These are phyloP conservation scores for Epinotia brunnichana DNA, from an alignment of 2,888 invertebrate genomes.

Conservation along the genomic window DNA sequence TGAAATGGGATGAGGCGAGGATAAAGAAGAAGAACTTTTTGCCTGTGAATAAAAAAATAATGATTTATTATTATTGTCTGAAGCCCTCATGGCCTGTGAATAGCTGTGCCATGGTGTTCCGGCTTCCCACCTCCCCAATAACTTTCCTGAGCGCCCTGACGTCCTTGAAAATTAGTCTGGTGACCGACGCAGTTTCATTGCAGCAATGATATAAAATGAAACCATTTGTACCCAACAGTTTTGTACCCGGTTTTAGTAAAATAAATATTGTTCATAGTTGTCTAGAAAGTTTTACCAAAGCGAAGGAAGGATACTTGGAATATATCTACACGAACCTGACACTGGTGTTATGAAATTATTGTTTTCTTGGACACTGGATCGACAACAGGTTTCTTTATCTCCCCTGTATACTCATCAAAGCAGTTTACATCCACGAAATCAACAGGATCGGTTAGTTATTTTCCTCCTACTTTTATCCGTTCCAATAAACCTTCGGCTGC, in stretches of 20 bases:
- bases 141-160: too few relatives aligned
- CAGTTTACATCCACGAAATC: slow-evolving; percentile 47
- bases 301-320: slow-evolving; percentile 10
- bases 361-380: slow-evolving; percentile 66
- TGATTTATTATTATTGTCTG: too few relatives aligned
- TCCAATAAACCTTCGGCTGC: slow-evolving; percentile 63
- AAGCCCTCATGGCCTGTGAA: too few relatives aligned
- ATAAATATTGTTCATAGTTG: neutral
- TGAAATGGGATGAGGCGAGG: too few relatives aligned
- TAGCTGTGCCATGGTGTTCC: too few relatives aligned
- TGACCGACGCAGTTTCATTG: too few relatives aligned
- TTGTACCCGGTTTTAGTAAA: neutral
- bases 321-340: slow-evolving; percentile 58
- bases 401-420: slow-evolving; percentile 45
- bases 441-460: slow-evolving; percentile 33
- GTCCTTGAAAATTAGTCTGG: too few relatives aligned
- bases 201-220: neutral
- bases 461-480: slow-evolving; percentile 52
- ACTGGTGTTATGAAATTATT: slow-evolving; percentile 65
- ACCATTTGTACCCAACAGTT: too few relatives aligned
- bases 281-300: neutral
- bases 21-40: too few relatives aligned
- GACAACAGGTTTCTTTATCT: slow-evolving; percentile 58
- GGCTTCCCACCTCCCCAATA: too few relatives aligned
- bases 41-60: too few relatives aligned